A percentile compares a stretch with the other conserved stretches of the same genome.
Conservation (phyloP, 2,888 invertebrate species). For the Ornithoptera alexandrae region DNA sequence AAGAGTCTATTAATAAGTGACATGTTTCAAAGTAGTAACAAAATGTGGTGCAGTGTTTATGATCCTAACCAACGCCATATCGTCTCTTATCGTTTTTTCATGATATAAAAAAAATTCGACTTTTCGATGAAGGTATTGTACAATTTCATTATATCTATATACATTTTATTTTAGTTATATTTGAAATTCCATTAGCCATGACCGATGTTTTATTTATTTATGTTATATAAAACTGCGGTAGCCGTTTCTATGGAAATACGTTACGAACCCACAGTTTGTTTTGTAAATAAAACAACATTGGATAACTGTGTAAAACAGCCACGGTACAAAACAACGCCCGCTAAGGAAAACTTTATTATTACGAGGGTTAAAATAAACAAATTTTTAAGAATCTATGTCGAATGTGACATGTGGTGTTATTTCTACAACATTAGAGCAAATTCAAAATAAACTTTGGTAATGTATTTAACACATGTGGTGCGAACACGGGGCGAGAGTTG, state of each 20-base stretch:
- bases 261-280: conserved; percentile 39
- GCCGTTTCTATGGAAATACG: conserved; percentile 33
- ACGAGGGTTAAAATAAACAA: conserved; percentile 57
- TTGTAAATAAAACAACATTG: conserved; percentile 47
- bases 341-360: conserved; percentile 47
- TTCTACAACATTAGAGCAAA: conserved; percentile 53
- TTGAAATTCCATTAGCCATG: conserved; percentile 19
- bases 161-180: background rate
- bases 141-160: background rate
- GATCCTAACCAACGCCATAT: too few relatives aligned
- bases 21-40: too few relatives aligned
- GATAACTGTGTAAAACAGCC: conserved; percentile 47
- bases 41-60: too few relatives aligned
- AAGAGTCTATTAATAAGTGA: too few relatives aligned
- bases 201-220: conserved; percentile 37
- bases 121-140: background rate
- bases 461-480: conserved; percentile 48
- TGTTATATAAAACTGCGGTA: conserved; percentile 31
- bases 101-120: background rate
- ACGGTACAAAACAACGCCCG: conserved; percentile 18
- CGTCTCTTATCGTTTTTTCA: too few relatives aligned
- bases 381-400: conserved; percentile 47
- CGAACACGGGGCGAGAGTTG: conserved; percentile 28
- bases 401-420: conserved; percentile 57
- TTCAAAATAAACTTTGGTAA: conserved; percentile 51